A percentile compares a stretch with the other conserved stretches of the same genome.
Conservation (phyloP, 2,797 vertebrate species). For the Dryobates pubescens region DNA sequence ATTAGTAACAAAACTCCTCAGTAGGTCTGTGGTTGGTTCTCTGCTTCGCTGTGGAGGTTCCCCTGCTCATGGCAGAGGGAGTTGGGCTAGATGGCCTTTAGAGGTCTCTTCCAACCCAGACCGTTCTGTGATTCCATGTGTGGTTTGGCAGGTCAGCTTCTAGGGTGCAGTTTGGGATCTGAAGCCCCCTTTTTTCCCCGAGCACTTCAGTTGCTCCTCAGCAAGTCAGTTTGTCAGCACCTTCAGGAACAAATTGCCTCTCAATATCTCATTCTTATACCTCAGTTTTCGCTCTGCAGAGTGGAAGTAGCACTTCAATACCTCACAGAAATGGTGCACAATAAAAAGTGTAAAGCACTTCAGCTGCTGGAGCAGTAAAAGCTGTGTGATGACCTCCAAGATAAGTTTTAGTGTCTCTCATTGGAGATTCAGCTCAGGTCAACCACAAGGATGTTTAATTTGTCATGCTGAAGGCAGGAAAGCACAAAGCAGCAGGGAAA, state of each 20-base stretch:
- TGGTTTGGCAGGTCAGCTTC: background rate
- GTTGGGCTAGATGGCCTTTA: no score
- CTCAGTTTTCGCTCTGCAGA: background rate
- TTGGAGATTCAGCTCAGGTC: background rate
- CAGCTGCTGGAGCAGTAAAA: background rate
- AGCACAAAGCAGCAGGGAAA: background rate
- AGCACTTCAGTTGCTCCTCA: background rate
- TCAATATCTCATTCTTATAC: background rate
- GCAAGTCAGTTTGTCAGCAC: background rate
- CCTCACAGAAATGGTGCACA: background rate
- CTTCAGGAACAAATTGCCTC: background rate
- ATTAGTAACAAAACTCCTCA: background rate
- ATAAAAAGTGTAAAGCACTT: background rate
- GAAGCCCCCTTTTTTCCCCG: background rate
- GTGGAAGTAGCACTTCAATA: background rate
- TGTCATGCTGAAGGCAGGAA: background rate
- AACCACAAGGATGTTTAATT: conserved; percentile 1
- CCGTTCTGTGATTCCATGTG: background rate
- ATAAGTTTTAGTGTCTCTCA: background rate
- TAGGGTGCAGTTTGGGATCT: background rate
- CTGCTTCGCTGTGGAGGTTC: background rate
- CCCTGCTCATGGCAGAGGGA: no score
- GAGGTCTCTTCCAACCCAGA: no score
- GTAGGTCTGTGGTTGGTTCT: background rate
- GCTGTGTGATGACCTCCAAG: background rate